Percentiles rank a stretch among this genome's conserved stretches.
Conservation (phyloP, 2,888 invertebrate species). For the Sphecodes monilicornis region DNA sequence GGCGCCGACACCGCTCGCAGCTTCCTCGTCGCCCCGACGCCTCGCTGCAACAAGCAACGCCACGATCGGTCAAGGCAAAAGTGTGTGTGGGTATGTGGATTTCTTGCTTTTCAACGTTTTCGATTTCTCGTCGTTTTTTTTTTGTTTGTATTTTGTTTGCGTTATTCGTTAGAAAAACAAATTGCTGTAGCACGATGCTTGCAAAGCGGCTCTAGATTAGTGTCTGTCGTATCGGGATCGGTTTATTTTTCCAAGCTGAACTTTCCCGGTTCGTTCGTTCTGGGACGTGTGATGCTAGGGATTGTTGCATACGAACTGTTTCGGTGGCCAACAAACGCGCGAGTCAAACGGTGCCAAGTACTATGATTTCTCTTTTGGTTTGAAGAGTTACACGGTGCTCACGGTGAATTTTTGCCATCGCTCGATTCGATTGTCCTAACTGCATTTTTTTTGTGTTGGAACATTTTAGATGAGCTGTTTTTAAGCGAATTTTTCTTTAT, state of each 20-base stretch:
- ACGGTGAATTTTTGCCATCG: neutral
- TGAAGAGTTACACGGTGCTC: neutral
- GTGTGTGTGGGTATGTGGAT: constrained; percentile 59
- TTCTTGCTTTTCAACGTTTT: constrained; percentile 7
- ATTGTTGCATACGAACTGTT: neutral
- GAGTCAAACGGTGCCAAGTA: constrained; percentile 9
- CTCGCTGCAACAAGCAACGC: constrained; percentile 85
- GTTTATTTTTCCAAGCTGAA: neutral
- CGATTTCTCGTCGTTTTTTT: neutral
- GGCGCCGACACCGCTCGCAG: constrained; percentile 87
- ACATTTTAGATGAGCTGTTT: no score
- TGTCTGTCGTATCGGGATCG: neutral
- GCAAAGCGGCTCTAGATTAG: constrained; percentile 20
- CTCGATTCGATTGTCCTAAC: no score
- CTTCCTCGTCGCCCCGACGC: constrained; percentile 85
- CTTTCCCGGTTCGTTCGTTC: neutral
- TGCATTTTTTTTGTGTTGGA: no score
- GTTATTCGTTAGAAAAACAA: neutral
- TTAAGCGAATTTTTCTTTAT: no score
- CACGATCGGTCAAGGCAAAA: constrained; percentile 84
- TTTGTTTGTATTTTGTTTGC: neutral
- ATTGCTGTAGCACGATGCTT: neutral
- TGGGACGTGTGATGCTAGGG: constrained; percentile 3
- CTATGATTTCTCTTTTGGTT: neutral
- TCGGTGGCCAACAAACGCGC: constrained; percentile 28